Conservation (phyloP, 2,888 invertebrate species). For the Dynastes maya region DNA sequence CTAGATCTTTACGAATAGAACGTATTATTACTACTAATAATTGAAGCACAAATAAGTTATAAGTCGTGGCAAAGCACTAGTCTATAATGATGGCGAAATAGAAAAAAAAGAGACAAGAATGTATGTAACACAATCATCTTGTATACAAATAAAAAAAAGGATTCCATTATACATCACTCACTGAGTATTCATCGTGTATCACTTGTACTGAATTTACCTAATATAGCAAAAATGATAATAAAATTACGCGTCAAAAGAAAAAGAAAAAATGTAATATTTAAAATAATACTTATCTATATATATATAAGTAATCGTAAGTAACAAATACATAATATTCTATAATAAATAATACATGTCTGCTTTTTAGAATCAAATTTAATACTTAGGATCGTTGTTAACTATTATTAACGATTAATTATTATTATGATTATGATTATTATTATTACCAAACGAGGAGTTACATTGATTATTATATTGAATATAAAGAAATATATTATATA, state of each 20-base stretch:
- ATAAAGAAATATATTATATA: constrained; percentile 50
- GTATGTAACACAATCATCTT: constrained; percentile 35
- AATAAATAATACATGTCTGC: constrained; percentile 60
- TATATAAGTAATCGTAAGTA: constrained; percentile 31
- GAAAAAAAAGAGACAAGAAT: too few species aligned
- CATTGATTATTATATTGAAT: constrained; percentile 40
- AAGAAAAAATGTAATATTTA: constrained; percentile 50
- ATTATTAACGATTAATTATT: constrained; percentile 50
- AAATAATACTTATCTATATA: background rate
- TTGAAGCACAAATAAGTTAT: constrained; percentile 54
- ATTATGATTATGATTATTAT: constrained; percentile 42
- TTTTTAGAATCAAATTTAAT: constrained; percentile 70
- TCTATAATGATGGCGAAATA: background rate
- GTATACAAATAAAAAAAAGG: constrained; percentile 24
- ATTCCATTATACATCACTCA: constrained; percentile 8
- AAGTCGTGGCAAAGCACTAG: constrained; percentile 64
- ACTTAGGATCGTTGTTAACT: constrained; percentile 70
- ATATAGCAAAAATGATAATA: constrained; percentile 2
- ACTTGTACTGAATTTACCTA: constrained; percentile 11
- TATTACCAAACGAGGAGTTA: constrained; percentile 34
- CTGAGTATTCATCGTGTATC: constrained; percentile 8
- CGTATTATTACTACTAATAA: constrained; percentile 18
- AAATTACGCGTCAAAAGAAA: constrained; percentile 1
- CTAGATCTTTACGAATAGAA: constrained; percentile 61
- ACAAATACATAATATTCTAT: constrained; percentile 10